These are phyloP conservation scores for Phalloptychus januarius DNA, from an alignment of 2,797 vertebrate genomes.

Conservation along the genomic window DNA sequence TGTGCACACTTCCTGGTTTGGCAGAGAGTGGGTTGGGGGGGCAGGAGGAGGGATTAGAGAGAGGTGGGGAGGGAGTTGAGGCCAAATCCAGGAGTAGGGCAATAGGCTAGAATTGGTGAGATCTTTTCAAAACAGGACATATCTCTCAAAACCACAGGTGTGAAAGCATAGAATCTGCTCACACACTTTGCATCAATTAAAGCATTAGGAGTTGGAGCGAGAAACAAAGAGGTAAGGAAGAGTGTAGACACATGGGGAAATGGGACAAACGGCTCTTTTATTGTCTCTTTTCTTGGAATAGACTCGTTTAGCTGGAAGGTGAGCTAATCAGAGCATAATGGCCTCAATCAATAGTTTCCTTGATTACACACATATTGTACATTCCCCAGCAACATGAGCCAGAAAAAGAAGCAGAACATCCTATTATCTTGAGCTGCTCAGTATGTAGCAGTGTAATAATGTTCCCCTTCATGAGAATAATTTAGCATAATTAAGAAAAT, in stretches of 20 bases:
- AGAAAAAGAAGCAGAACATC: slow-evolving; percentile 3
- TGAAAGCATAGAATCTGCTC: slow-evolving; percentile 47
- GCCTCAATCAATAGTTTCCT: slow-evolving; percentile 66
- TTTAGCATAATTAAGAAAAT: background rate
- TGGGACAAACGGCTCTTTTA: slow-evolving; percentile 36
- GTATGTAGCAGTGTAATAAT: background rate
- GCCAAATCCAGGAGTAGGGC: background rate
- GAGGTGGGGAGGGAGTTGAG: background rate
- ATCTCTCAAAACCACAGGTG: slow-evolving; percentile 72
- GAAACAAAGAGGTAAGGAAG: background rate
- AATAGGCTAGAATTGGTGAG: slow-evolving; percentile 37
- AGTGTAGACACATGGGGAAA: background rate
- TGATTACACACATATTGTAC: slow-evolving; percentile 55
- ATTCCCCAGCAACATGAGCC: slow-evolving; percentile 32
- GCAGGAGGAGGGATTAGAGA: background rate
- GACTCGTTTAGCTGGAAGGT: slow-evolving; percentile 36
- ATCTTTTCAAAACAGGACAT: slow-evolving; percentile 77
- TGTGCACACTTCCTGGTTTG: slow-evolving; percentile 80
- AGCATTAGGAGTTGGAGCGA: slow-evolving; percentile 23
- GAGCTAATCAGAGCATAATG: slow-evolving; percentile 54
- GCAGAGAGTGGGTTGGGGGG: slow-evolving; percentile 11
- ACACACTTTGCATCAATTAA: slow-evolving; percentile 26
- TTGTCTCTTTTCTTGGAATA: slow-evolving; percentile 57
- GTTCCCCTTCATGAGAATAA: background rate
- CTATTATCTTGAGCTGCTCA: background rate